Percentiles rank a stretch among this genome's conserved stretches.
Conservation (phyloP, 2,797 vertebrate species). For the Poeciliopsis gracilis region DNA sequence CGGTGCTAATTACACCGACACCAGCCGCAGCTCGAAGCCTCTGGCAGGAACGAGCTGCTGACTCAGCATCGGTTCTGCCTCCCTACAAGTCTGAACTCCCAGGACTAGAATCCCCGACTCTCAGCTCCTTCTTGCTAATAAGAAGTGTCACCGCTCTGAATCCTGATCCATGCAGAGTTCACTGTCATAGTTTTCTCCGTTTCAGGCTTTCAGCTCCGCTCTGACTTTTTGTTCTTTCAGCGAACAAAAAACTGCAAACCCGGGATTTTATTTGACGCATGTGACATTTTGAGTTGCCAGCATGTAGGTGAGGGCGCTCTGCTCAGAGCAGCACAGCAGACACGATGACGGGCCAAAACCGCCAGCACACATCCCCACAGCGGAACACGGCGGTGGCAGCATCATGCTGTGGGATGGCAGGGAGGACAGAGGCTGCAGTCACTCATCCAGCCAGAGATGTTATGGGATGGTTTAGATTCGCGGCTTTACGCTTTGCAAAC, state of each 20-base stretch:
- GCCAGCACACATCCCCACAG: too few relatives aligned
- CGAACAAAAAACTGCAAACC: too few relatives aligned
- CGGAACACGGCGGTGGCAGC: too few relatives aligned
- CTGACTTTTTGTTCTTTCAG: neutral
- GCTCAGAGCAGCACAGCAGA: neutral
- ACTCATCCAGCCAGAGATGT: neutral
- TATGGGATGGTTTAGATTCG: neutral
- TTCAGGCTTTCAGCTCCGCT: constrained; percentile 8
- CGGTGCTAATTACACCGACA: constrained; percentile 63
- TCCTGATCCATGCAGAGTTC: constrained; percentile 7
- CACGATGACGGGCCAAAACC: neutral
- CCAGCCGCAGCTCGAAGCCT: constrained; percentile 27
- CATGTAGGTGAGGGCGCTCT: neutral
- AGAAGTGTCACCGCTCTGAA: constrained; percentile 19
- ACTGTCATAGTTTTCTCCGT: neutral
- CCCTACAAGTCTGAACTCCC: constrained; percentile 38
- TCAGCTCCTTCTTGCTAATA: neutral
- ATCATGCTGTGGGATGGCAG: too few relatives aligned
- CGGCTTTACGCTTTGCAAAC: neutral
- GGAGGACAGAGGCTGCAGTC: neutral
- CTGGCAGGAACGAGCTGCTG: constrained; percentile 50
- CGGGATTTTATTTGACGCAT: too few relatives aligned
- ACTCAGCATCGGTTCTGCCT: constrained; percentile 60
- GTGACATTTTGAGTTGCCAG: neutral
- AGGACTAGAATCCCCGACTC: constrained; percentile 27